These are phyloP conservation scores for Uromys caudimaculatus DNA, from an alignment of 2,797 vertebrate species.

Conservation along the genomic window DNA sequence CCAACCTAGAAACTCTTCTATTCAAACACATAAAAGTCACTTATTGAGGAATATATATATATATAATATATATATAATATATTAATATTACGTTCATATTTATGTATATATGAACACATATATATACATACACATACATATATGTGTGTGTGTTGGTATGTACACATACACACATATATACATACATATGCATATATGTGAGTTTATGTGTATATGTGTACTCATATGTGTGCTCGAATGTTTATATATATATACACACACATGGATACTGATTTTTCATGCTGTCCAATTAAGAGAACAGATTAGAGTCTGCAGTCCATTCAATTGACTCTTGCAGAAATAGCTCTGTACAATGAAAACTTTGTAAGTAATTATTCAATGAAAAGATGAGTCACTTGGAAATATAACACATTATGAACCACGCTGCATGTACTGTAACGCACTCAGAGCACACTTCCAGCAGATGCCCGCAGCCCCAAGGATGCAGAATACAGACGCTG, in stretches of 20 bases:
- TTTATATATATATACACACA: neutral
- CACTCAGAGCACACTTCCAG: neutral
- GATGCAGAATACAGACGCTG: accelerated
- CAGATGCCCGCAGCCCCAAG: neutral
- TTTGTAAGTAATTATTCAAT: neutral
- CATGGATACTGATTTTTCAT: slow-evolving; percentile 28
- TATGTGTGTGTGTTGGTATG: too few species aligned
- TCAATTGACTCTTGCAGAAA: neutral
- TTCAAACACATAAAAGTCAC: slow-evolving; percentile 66
- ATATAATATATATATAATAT: too few species aligned
- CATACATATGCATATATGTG: too few species aligned
- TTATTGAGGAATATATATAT: neutral
- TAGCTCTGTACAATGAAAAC: neutral
- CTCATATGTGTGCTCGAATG: neutral
- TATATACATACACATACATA: too few species aligned
- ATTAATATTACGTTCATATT: too few species aligned
- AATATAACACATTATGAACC: neutral
- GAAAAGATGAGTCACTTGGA: slow-evolving; percentile 25
- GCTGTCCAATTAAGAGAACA: neutral
- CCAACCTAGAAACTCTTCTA: slow-evolving; percentile 40
- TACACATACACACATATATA: too few species aligned
- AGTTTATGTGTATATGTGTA: neutral
- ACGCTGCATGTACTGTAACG: neutral
- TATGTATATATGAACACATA: neutral
- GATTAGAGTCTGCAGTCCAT: neutral